Percentiles rank a stretch among this genome's conserved stretches.
phyloP scores from a whole-genome alignment of 2,888 invertebrate species.

The Trachelus stipa region DNA sequence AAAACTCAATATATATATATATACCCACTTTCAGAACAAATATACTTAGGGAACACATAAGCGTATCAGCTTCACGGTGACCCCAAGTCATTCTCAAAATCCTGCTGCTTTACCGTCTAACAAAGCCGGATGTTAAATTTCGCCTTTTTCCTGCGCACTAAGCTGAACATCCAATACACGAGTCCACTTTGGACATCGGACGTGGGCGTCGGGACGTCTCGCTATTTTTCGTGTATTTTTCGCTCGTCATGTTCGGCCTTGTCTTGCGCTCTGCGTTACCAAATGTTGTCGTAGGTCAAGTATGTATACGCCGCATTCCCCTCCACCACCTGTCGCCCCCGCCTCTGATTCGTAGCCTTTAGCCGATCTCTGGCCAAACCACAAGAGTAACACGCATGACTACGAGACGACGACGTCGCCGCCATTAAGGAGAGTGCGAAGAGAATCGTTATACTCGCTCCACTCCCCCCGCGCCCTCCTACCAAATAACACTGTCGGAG shows the following conservation, averaged over 20 bases:
- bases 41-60: not conserved
- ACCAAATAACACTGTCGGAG: too few relatives aligned
- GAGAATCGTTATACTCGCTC: not conserved
- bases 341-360: not conserved
- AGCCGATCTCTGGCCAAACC: not conserved
- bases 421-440: not conserved
- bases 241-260: constrained; percentile 1
- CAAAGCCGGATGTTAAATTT: not conserved
- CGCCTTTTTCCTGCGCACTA: constrained; percentile 1
- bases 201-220: not conserved
- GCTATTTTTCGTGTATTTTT: constrained; percentile 7
- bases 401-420: not conserved
- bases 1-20: too few relatives aligned
- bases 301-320: not conserved
- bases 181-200: not conserved
- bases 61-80: not conserved
- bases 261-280: not conserved
- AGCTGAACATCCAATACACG: not conserved
- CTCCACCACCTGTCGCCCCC: not conserved
- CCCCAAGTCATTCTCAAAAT: not conserved
- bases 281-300: constrained; percentile 2
- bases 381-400: not conserved
- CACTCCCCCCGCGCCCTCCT: too few relatives aligned
- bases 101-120: not conserved
- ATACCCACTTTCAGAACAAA: not conserved